Base-by-base conservation (phyloP, 1,140 invertebrate species). In the Chionoecetes opilio region DNA sequence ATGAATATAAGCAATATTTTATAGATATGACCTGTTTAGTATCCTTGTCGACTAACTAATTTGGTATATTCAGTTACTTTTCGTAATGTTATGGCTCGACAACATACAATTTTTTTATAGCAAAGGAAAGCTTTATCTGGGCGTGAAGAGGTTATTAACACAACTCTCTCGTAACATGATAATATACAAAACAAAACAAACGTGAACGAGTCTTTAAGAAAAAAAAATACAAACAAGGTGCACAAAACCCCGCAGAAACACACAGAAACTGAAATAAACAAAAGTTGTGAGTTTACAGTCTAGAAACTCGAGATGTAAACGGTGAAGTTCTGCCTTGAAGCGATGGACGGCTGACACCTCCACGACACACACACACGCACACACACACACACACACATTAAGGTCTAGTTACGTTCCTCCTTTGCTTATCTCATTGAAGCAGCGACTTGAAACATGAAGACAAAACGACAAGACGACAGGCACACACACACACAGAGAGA, bases 231-330 rank as follows among this genome's bases (percentile, higher is more conserved):
- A 75, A 26, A 8, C 26, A 75, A 26, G 6, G 8, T 8, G 8
- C 21, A n/a, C 11, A 75, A 26, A 75, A 26, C 8, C 5, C 3
- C 5, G 26, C 5, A 63, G 9, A 63, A 9, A 75, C 11, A 75
- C 0, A 46, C 41, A 75, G n/a, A 75, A n/a, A n/a, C 63, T 75
- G 63, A n/a, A 75, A 14, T 6, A 75, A 75, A n/a, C 11, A 75
- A 75, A 75, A 75, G 63, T 75, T 75, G 63, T 75, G 63, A 75
- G 63, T 75, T 75, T n/a, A 75, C 63, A n/a, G 63, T 75, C 63
- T 75, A 8, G 63, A 21, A 75, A 75, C 63, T 75, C 63, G 63
- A 75, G 63, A 75, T 75, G 63, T n/a, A 75, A 75, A 75, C 63
- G 63, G 63, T n/a, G 63, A 75, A 75, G 63, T 75, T 75, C 21